These are phyloP conservation scores for Agrypnus murinus DNA, from an alignment of 2,888 invertebrate species.

Conservation along the genomic window DNA sequence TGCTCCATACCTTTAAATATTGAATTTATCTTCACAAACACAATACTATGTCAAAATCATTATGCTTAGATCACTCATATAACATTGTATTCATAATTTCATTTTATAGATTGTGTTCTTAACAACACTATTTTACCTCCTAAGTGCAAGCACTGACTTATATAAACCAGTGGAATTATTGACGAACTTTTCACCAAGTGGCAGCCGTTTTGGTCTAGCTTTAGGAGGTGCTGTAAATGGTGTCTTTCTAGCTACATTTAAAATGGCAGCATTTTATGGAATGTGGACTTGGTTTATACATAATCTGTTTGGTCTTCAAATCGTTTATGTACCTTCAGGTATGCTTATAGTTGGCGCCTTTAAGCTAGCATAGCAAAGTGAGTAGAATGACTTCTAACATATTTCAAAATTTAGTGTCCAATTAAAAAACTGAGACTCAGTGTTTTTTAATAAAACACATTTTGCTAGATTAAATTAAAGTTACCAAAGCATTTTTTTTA, in stretches of 20 bases:
- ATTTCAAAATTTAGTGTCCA: too few relatives aligned
- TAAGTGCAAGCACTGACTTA: slow-evolving; percentile 88
- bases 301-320: slow-evolving; percentile 93
- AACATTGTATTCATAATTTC: too few relatives aligned
- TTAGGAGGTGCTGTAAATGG: slow-evolving; percentile 93
- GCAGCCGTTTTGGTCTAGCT: slow-evolving; percentile 85
- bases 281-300: slow-evolving; percentile 99
- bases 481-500: too few relatives aligned
- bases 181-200: slow-evolving; percentile 87
- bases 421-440: too few relatives aligned
- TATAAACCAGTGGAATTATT: slow-evolving; percentile 96
- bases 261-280: slow-evolving; percentile 97
- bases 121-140: slow-evolving; percentile 95
- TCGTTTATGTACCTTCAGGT: slow-evolving; percentile 96
- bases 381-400: too few relatives aligned
- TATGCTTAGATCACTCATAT: too few relatives aligned
- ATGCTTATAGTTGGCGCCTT: slow-evolving; percentile 48
- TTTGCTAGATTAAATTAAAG: too few relatives aligned
- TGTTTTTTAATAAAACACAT: too few relatives aligned
- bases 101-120: slow-evolving; percentile 93
- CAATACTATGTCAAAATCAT: too few relatives aligned
- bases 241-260: slow-evolving; percentile 96
- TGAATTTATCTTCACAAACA: too few relatives aligned
- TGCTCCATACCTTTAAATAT: too few relatives aligned
- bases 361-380: too few relatives aligned